These are phyloP conservation scores for Rhombomys opimus DNA, from an alignment of 2,113 vertebrate genomes.

Conservation along the genomic window DNA sequence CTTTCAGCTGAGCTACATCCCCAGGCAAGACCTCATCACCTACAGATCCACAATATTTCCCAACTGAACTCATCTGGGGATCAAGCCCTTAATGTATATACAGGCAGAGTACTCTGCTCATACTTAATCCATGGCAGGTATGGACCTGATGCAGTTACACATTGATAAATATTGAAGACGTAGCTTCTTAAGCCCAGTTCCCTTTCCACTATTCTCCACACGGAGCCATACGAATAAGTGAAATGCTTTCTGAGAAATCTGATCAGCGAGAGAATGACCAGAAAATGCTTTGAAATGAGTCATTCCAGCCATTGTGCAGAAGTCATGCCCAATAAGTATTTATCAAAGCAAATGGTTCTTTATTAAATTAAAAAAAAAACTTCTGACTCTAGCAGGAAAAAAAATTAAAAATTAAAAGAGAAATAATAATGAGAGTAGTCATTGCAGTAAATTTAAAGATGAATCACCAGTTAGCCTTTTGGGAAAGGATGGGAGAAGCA, in stretches of 20 bases:
- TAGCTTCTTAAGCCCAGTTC: background rate
- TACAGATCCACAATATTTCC: background rate
- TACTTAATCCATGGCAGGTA: background rate
- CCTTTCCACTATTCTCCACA: background rate
- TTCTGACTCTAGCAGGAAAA: background rate
- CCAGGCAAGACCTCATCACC: background rate
- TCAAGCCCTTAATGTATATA: background rate
- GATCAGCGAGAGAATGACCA: background rate
- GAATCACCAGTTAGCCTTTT: constrained; percentile 79
- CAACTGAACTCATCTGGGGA: no score
- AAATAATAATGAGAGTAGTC: constrained; percentile 50
- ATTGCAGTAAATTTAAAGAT: constrained; percentile 76
- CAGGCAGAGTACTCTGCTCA: no score
- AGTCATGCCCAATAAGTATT: background rate
- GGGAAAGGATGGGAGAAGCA: constrained; percentile 76
- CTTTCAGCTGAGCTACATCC: background rate
- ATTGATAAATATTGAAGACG: background rate
- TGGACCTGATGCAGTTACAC: background rate
- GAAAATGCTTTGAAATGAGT: background rate
- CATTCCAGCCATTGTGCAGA: background rate
- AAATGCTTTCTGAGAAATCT: background rate
- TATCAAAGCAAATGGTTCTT: background rate
- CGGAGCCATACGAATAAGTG: background rate
- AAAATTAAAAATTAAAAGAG: background rate
- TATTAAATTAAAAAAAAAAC: background rate